Percentiles rank a stretch among this genome's conserved stretches.
Conservation (phyloP, 92 coral and sea anemone genomes). For the Pocillopora grandis region DNA sequence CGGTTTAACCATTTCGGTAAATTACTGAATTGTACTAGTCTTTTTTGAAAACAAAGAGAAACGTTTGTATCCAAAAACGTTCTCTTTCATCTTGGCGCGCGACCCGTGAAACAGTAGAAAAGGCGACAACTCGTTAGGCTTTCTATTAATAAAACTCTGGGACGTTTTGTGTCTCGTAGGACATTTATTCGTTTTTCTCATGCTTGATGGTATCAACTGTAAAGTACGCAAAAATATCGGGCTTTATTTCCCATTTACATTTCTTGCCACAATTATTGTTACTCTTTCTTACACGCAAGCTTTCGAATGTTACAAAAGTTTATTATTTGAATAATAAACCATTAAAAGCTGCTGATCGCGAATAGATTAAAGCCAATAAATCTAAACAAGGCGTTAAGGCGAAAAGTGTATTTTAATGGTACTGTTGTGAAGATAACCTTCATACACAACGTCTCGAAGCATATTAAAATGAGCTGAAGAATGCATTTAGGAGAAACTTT, state of each 20-base stretch:
- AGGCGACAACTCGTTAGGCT: slow-evolving; percentile 14
- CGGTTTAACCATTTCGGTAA: slow-evolving; percentile 6
- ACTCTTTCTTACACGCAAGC: slow-evolving; percentile 15
- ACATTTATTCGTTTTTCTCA: slow-evolving; percentile 20
- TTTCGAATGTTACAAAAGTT: slow-evolving; percentile 24
- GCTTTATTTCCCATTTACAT: slow-evolving; percentile 4
- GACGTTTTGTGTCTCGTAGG: slow-evolving; percentile 24
- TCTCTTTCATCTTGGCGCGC: background rate
- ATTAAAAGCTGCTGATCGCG: slow-evolving; percentile 17
- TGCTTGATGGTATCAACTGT: slow-evolving; percentile 3
- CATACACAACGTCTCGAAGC: slow-evolving; percentile 26
- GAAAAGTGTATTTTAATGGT: background rate
- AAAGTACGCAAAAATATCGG: slow-evolving; percentile 1
- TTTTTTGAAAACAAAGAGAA: slow-evolving; percentile 20
- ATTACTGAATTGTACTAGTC: slow-evolving; percentile 6
- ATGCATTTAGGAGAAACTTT: slow-evolving; percentile 34
- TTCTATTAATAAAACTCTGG: slow-evolving; percentile 15
- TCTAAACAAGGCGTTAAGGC: background rate
- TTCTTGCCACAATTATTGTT: slow-evolving; percentile 21
- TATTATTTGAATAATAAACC: slow-evolving; percentile 34
- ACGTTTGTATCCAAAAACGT: slow-evolving; percentile 18
- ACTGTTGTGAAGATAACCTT: slow-evolving; percentile 19
- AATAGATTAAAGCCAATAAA: slow-evolving; percentile 26
- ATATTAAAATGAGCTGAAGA: slow-evolving; percentile 24
- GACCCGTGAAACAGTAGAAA: background rate